Conservation (phyloP, 2,888 invertebrate species). For the Rugalucina vietnamica region DNA sequence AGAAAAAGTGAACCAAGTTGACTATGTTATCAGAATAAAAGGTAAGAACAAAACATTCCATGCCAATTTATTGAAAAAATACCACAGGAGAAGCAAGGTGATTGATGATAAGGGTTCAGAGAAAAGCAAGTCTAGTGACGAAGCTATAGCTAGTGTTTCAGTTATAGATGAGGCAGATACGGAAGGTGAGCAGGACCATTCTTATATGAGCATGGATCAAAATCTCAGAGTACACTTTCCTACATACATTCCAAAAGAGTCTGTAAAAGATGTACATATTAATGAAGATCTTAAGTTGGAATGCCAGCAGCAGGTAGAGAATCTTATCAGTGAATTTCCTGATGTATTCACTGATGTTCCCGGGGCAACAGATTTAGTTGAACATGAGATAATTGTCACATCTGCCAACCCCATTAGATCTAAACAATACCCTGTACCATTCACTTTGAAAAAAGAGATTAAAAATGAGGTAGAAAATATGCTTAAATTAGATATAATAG, state of each 20-base stretch:
- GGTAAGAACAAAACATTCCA: not conserved
- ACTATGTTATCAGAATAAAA: not conserved
- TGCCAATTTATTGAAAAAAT: slow-evolving; percentile 25
- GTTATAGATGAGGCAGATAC: not conserved
- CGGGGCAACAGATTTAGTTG: slow-evolving; percentile 17
- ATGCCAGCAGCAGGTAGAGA: not conserved
- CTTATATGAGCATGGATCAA: not conserved
- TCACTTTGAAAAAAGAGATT: slow-evolving; percentile 20
- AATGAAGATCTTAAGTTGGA: not conserved
- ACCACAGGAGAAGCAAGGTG: not conserved
- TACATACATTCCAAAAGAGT: not conserved
- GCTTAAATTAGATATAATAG: slow-evolving; percentile 51
- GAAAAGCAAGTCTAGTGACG: not conserved
- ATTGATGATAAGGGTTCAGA: not conserved
- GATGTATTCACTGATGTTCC: slow-evolving; percentile 43
- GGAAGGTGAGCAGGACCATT: not conserved
- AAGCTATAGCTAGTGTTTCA: not conserved
- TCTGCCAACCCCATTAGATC: too few species aligned
- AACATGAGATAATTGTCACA: not conserved
- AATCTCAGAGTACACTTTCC: not conserved
- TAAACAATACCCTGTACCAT: slow-evolving; percentile 48
- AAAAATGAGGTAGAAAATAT: slow-evolving; percentile 43
- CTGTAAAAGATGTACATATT: slow-evolving; percentile 15
- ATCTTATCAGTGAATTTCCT: slow-evolving; percentile 18
- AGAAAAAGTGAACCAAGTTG: not conserved